Evolutionary conservation across 2,797 vertebrate species (phyloP).

Genomic region (Rachycentron canadum): DNA sequence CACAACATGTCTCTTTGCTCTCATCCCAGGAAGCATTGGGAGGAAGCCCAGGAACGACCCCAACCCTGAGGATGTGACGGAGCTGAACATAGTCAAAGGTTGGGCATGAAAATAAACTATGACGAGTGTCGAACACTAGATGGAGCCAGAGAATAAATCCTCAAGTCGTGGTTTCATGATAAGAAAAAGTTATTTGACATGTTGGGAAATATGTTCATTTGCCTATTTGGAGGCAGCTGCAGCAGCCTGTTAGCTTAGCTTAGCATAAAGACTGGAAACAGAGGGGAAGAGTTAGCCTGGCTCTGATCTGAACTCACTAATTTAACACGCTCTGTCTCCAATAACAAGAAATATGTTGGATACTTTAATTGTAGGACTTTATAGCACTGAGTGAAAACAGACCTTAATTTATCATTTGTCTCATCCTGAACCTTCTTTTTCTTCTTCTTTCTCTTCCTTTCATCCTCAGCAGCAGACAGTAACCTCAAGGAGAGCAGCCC

Average conservation of each 20-base stretch:
- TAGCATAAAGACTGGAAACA: no score
- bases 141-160: conserved; percentile 30
- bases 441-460: background rate
- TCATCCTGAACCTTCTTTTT: background rate
- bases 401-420: background rate
- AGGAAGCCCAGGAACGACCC: conserved; percentile 21
- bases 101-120: background rate
- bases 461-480: conserved; percentile 42
- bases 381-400: no score
- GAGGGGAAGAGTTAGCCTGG: no score
- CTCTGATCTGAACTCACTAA: no score
- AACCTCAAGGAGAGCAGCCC: conserved; percentile 34
- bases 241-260: no score
- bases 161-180: no score
- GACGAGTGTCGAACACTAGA: conserved; percentile 15
- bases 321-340: no score
- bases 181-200: no score
- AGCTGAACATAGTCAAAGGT: conserved; percentile 76
- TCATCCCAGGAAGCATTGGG: conserved; percentile 34
- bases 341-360: no score
- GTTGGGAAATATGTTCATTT: no score
- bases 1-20: background rate
- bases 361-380: no score
- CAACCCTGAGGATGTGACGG: conserved; percentile 56
- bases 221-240: no score